These are phyloP conservation scores for Chiridota heheva DNA, from an alignment of 35 echinoderm and acorn worm genomes.

Conservation along the genomic window DNA sequence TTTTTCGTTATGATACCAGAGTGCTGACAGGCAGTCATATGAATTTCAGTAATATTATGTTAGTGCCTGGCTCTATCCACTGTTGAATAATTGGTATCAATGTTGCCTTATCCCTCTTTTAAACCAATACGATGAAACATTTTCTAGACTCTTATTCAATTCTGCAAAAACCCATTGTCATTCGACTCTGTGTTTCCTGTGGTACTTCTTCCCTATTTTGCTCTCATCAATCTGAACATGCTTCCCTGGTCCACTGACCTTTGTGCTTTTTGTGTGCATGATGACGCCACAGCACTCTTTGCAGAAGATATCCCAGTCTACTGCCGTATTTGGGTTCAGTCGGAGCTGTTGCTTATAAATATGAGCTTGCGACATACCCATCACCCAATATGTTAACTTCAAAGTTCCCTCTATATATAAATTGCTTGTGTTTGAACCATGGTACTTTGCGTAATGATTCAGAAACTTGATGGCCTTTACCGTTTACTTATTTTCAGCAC, in stretches of 20 bases:
- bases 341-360: background rate
- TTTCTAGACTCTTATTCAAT: background rate
- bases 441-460: too few relatives aligned
- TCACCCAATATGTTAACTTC: background rate
- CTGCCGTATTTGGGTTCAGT: background rate
- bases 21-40: background rate
- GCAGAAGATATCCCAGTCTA: conserved; percentile 1
- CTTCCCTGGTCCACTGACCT: background rate
- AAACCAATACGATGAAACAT: background rate
- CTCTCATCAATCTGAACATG: background rate
- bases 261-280: background rate
- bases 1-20: background rate
- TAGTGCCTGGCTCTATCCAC: background rate
- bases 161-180: background rate
- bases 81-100: background rate
- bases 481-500: too few relatives aligned
- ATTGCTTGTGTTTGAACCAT: too few relatives aligned
- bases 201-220: background rate
- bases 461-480: too few relatives aligned
- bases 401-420: background rate
- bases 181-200: background rate
- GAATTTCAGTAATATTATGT: background rate
- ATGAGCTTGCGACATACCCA: background rate
- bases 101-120: background rate
- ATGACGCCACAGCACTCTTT: background rate